A percentile compares a stretch with the other conserved stretches of the same genome.
These are phyloP conservation scores for Vanacampus margaritifer DNA, from an alignment of 2,113 vertebrate species.

Conservation along the genomic window DNA sequence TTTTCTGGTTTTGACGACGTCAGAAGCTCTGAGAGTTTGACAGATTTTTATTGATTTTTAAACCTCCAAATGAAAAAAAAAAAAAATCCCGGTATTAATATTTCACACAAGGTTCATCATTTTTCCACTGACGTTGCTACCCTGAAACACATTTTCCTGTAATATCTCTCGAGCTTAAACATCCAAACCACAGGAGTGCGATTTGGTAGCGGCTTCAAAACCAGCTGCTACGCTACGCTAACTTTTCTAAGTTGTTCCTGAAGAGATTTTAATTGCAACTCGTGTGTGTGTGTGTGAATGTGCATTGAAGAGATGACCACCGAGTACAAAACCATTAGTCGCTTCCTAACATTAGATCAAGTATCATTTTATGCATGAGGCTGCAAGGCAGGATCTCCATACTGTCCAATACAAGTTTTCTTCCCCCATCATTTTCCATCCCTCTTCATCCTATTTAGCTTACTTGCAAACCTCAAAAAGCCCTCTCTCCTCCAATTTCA, in stretches of 20 bases:
- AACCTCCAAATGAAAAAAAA: background rate
- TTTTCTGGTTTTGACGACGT: background rate
- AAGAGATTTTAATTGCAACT: background rate
- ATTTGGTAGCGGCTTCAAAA: background rate
- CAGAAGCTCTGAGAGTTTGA: background rate
- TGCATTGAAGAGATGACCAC: background rate
- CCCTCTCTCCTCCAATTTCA: constrained; percentile 52
- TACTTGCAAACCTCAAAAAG: constrained; percentile 36
- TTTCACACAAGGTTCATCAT: background rate
- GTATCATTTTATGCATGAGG: background rate
- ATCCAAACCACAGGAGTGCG: background rate
- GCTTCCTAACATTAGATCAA: background rate
- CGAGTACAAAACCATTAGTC: background rate
- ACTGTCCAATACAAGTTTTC: background rate
- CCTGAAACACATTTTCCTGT: background rate
- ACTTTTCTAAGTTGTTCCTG: background rate
- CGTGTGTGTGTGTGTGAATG: background rate
- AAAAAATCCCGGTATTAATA: background rate
- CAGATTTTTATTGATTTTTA: background rate
- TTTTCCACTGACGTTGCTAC: background rate
- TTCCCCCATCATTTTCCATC: constrained; percentile 4
- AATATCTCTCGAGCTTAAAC: background rate
- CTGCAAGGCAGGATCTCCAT: background rate
- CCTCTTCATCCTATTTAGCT: background rate
- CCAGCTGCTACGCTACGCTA: background rate